Percentiles rank a stretch among this genome's conserved stretches.
Evolutionary conservation across 2,888 invertebrate species (phyloP).

Genomic region (Spodoptera picta): DNA sequence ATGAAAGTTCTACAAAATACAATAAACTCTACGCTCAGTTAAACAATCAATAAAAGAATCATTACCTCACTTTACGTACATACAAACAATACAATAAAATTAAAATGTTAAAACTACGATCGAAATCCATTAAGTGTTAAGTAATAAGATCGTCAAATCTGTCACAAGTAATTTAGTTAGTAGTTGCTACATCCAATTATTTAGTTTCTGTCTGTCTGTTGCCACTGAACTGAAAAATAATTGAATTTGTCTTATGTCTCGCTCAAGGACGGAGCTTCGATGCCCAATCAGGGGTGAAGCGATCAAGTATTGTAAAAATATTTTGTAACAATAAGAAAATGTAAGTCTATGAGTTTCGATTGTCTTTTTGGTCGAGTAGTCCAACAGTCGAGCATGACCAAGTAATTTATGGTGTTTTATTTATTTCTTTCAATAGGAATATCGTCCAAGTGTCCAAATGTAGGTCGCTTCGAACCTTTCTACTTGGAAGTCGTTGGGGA

Average conservation of each 20-base stretch:
- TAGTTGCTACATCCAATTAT: slow-evolving; percentile 33
- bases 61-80: slow-evolving; percentile 14
- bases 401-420: no score
- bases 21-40: no score
- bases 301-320: slow-evolving; percentile 8
- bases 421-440: no score
- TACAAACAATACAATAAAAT: neutral
- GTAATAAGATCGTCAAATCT: slow-evolving; percentile 33
- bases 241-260: slow-evolving; percentile 41
- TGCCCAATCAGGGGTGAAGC: slow-evolving; percentile 60
- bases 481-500: no score
- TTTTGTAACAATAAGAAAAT: slow-evolving; percentile 15
- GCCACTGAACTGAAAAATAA: slow-evolving; percentile 28
- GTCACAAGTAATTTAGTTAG: slow-evolving; percentile 28
- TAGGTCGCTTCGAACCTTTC: no score
- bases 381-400: no score
- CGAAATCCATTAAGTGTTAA: slow-evolving; percentile 27
- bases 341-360: no score
- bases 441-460: no score
- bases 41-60: no score
- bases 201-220: slow-evolving; percentile 25
- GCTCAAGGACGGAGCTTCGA: slow-evolving; percentile 61
- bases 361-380: no score
- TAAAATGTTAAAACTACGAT: slow-evolving; percentile 3
- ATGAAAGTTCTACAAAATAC: no score